These are phyloP conservation scores for Bos javanicus DNA, from an alignment of 2,113 vertebrate species.

Conservation along the genomic window DNA sequence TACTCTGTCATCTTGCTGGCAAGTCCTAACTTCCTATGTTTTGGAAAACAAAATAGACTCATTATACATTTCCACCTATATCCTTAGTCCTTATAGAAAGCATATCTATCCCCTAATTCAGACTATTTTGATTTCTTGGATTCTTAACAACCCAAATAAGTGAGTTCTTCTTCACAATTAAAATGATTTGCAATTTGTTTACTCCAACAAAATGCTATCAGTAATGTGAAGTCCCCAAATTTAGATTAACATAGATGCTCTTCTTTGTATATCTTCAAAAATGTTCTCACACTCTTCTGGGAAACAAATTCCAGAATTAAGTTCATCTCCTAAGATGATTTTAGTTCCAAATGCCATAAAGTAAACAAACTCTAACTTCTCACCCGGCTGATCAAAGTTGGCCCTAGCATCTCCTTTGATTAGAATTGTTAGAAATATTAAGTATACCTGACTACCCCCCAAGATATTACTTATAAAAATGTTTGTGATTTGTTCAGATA, in stretches of 20 bases:
- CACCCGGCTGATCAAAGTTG: neutral
- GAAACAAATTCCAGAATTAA: neutral
- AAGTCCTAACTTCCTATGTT: neutral
- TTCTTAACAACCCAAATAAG: neutral
- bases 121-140: neutral
- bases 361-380: neutral
- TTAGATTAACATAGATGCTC: neutral
- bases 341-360: neutral
- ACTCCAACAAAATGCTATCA: neutral
- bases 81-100: neutral
- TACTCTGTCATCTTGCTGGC: neutral
- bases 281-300: constrained; percentile 1
- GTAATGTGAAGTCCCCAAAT: constrained; percentile 3
- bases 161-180: neutral
- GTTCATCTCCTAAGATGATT: neutral
- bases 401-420: neutral
- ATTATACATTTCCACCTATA: neutral
- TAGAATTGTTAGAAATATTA: neutral
- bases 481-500: neutral
- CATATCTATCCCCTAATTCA: neutral
- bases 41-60: neutral
- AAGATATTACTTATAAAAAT: neutral
- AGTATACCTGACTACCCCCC: neutral
- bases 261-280: neutral
- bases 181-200: neutral